Evolutionary conservation across 2,797 vertebrate species (phyloP), one percentile per base, ranked within the genome.

Genomic region (Pangasius mekongensis): DNA sequence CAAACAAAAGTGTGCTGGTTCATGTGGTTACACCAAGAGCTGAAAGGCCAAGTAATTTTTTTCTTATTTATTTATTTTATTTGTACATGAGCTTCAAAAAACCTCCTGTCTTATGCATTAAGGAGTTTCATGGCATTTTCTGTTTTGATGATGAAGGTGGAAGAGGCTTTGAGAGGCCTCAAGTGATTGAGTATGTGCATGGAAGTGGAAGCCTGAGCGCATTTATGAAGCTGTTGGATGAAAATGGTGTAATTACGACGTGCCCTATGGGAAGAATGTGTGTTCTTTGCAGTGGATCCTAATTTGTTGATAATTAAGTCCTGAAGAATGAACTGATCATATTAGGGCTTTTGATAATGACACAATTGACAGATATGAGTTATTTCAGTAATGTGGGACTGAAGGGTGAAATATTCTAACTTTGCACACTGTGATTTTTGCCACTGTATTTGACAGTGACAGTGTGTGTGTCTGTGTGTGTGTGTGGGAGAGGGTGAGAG

Each of bases 1-100:
- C 94, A 96, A 95, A 96, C 94, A 96, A 95, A 96, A 96, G 94
- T 94, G 90, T 93, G 85, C 89, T 89, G 90, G 93, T 91, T 91
- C 77, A 69, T 83, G 52, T 67, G 64, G 78, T 89, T 87, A 76
- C 71, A 33, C 81, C 78, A 80, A 86, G 43, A 81, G 80, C 85
- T 62, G 58, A 58, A 88, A 87, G 33, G 62, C 82, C 33, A 27
- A 82, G 90, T 76, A 89, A 83, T 62, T 69, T 33, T 66, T 11
- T 81, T 88, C 64, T 87, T 84, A 36, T 6, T 77, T 85, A 84
- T 85, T 84, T 87, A 54, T 86, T 73, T 11, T 81, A 69, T 82
- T 67, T 84, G 69, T 77, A 64, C 89, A 62, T 87, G 30, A 69
- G 85, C 66, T 86, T 87, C 47, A 54, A 66, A 60, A 69, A 43